A percentile compares a stretch with the other conserved stretches of the same genome.
These are phyloP conservation scores for Drosophila leonis DNA, from an alignment of 2,888 invertebrate species.

Conservation along the genomic window DNA sequence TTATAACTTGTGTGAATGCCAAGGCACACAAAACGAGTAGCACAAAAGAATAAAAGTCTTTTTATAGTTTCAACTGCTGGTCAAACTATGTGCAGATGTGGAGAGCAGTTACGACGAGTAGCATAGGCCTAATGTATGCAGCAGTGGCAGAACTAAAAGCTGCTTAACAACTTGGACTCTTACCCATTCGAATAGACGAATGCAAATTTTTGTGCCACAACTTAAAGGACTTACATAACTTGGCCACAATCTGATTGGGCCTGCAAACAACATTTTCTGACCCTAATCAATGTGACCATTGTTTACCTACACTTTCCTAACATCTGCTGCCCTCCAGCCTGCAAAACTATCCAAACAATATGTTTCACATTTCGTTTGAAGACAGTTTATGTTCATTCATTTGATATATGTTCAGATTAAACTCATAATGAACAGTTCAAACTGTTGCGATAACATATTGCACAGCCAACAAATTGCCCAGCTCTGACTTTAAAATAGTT, in stretches of 20 bases:
- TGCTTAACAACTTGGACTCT: conserved; percentile 38
- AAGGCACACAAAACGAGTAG: conserved; percentile 22
- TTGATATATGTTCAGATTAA: not conserved
- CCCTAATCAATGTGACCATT: conserved; percentile 76
- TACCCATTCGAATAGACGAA: conserved; percentile 19
- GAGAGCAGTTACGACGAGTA: not conserved
- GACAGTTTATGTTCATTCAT: conserved; percentile 11
- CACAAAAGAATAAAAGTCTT: conserved; percentile 23
- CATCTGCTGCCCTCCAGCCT: conserved; percentile 15
- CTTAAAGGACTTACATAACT: conserved; percentile 30
- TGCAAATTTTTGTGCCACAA: conserved; percentile 53
- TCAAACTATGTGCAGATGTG: conserved; percentile 5
- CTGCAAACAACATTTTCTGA: conserved; percentile 56
- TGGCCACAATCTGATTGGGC: conserved; percentile 42
- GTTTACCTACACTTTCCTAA: conserved; percentile 59
- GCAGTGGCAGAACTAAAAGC: conserved; percentile 34
- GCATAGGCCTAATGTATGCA: conserved; percentile 62
- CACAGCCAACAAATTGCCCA: not conserved
- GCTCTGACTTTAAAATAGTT: not conserved
- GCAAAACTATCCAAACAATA: conserved; percentile 22
- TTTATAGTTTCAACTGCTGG: conserved; percentile 33
- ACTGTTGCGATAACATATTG: conserved; percentile 6
- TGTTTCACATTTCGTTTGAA: conserved; percentile 12
- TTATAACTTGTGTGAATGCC: conserved; percentile 36
- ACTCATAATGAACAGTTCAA: conserved; percentile 2